Evolutionary conservation across 2,888 invertebrate species (phyloP), one percentile per base, ranked within the genome.

Genomic region (Galerucella calmariensis): DNA sequence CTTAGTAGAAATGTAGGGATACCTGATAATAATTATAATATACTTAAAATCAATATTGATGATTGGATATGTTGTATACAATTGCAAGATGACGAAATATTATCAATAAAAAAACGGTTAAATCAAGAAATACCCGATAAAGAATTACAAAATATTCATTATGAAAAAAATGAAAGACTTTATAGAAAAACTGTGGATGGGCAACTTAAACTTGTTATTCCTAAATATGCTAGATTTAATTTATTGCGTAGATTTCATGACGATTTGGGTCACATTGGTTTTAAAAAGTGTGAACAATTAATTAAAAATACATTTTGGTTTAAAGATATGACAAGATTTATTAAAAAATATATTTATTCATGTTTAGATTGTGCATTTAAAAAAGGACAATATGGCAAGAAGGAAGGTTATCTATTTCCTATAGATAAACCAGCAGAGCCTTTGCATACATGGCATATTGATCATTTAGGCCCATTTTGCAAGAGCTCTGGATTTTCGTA

Each of bases 51-150:
- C 4, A 41, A 78, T 81, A 12, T 75, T 16, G 78, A 58, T 12
- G 80, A 82, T 63, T 82, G 82, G 20, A 20, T 81, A 63, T 48
- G 78, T 41, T 76, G 77, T 0, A 68, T 81, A 0, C 81, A 82
- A 67, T 20, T 74, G 59, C 24, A 56, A 51, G n/a, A 53, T 76
- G 35, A 24, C 14, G 24, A 66, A 16, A 46, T 20, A 48, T 20
- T 12, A 51, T 66, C 5, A 44, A 63, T 44, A 41, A 44, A 10
- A 46, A 48, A 66, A 8, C 10, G 24, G 44, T 14, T 16, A 4
- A 46, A 20, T n/a, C 20, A 12, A 11, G 46, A 46, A 46, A 46
- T 46, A 11, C 46, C 35, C 6, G 35, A 35, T 35, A 35, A 35
- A 35, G 35, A 35, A 35, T 46, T 11, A 46, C 2, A 46, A 46